phyloP scores from a whole-genome alignment of 1,140 invertebrate genomes.

The Diabrotica virgifera region DNA sequence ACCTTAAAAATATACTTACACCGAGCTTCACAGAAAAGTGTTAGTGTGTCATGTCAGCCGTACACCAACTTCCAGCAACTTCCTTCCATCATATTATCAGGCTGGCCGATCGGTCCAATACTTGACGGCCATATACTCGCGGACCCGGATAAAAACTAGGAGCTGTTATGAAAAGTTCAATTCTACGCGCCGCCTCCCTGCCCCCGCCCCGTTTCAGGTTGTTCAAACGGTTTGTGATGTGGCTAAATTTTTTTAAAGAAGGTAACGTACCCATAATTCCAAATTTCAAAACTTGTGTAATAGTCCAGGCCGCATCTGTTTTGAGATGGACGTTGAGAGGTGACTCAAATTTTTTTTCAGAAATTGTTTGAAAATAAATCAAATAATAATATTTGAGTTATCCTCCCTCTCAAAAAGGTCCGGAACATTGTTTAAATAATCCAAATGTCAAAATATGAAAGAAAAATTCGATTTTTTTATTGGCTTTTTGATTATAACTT shows the following conservation, averaged over 20 bases:
- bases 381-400: too few species aligned
- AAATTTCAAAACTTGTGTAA: too few species aligned
- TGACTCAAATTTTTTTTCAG: too few species aligned
- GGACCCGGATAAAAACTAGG: constrained; percentile 6
- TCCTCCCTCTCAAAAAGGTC: too few species aligned
- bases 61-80: background rate
- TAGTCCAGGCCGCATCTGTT: too few species aligned
- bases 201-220: background rate
- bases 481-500: too few species aligned
- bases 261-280: background rate
- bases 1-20: constrained; percentile 1
- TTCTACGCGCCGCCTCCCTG: background rate
- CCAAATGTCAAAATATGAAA: too few species aligned
- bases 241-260: background rate
- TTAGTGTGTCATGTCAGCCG: constrained; percentile 4
- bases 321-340: too few species aligned
- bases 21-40: background rate
- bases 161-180: constrained; percentile 7
- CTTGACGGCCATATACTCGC: background rate
- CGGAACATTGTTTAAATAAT: too few species aligned
- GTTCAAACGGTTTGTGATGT: background rate
- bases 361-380: too few species aligned
- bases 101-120: constrained; percentile 3
- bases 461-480: too few species aligned
- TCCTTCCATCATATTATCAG: background rate